Evolutionary conservation across 2,797 vertebrate genomes (phyloP).

Genomic region (Sebastes vulpes): DNA sequence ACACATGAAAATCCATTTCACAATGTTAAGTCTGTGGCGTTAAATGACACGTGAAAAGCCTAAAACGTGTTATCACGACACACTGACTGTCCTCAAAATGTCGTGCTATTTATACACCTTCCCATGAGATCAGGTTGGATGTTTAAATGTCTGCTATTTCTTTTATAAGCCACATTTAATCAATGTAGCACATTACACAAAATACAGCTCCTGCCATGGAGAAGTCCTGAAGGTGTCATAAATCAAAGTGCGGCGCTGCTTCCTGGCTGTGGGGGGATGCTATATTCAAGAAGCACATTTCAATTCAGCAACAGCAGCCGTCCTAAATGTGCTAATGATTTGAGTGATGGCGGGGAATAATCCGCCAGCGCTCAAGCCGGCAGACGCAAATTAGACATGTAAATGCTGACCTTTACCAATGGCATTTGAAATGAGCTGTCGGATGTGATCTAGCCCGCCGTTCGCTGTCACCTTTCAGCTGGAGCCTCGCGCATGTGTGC

Average conservation of each 20-base stretch:
- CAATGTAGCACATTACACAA: constrained; percentile 11
- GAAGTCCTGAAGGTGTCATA: constrained; percentile 53
- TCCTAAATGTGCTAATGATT: constrained; percentile 80
- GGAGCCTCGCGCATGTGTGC: constrained; percentile 11
- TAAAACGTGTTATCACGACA: too few species aligned
- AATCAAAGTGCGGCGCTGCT: constrained; percentile 49
- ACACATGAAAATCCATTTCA: too few species aligned
- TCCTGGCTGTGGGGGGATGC: constrained; percentile 52
- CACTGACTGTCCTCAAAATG: too few species aligned
- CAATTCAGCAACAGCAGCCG: constrained; percentile 66
- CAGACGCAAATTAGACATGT: constrained; percentile 85
- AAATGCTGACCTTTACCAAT: constrained; percentile 86
- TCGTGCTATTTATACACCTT: too few species aligned
- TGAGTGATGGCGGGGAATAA: constrained; percentile 92
- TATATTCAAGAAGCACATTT: constrained; percentile 67
- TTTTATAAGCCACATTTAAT: constrained; percentile 9
- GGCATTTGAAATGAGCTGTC: constrained; percentile 83
- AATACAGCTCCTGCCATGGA: constrained; percentile 14
- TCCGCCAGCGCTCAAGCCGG: constrained; percentile 83
- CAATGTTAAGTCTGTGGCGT: too few species aligned
- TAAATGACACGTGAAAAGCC: too few species aligned
- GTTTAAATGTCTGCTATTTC: constrained; percentile 12
- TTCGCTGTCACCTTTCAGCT: constrained; percentile 68
- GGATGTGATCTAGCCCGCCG: constrained; percentile 72
- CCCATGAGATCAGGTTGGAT: background rate